Base-by-base conservation (phyloP, 2,888 invertebrate species). In the Oeneis ivallda region DNA sequence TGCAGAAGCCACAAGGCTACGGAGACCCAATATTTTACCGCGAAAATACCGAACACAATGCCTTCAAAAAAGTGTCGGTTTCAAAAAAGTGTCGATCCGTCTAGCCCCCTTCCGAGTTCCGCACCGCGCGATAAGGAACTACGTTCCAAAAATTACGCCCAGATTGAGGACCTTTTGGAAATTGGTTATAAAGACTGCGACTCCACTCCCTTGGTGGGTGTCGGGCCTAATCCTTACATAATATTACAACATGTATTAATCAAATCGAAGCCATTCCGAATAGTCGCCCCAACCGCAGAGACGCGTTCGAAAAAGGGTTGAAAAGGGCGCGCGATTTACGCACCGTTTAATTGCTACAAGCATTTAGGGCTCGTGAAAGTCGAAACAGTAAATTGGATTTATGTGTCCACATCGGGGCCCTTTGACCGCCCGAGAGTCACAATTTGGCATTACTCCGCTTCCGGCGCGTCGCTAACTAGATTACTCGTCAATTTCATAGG, bases 331-430 rank as follows among this genome's bases (percentile, higher is more conserved):
- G 83, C 85, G 86, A 85, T 87, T 89, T 89, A 84, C 87, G 86
- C 88, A 81, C 82, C 86, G 83, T 80, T 88, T 90, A 89, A 89
- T 90, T 89, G 89, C 83, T 82, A 81, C 84, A 82, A 86, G 84
- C 86, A 81, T 85, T 84, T 84, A 82, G 79, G 76, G 79, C 80
- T 80, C 53, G 77, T 81, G 84, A 85, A 88, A 89, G 87, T 86
- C 83, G 86, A 83, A 86, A 84, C 82, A 85, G 79, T 82, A 87
- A 91, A 89, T 90, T 89, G 85, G 88, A 89, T 90, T 89, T 86
- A 78, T 79, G 76, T 82, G 82, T 82, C 83, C 82, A 80, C 79
- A 78, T 75, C 76, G 72, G 68, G 74, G 77, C 78, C 84, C 86
- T 89, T 89, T 89, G 88, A 87, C 85, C 82, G 81, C 75, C 77